These are phyloP conservation scores for Venustaconcha ellipsiformis DNA, from an alignment of 1,140 invertebrate genomes.

Conservation along the genomic window DNA sequence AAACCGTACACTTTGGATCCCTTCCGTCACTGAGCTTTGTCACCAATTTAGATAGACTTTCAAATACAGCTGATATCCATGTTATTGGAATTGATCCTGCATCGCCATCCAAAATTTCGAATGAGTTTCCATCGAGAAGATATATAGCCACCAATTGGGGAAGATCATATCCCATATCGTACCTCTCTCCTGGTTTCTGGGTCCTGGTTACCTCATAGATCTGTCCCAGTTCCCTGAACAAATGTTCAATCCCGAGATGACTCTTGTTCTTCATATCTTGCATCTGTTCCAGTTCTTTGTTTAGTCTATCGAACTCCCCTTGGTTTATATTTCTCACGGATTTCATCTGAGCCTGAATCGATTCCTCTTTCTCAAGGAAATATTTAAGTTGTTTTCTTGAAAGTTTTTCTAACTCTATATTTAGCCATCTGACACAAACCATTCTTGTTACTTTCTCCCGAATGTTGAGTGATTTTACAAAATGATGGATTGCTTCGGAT, in stretches of 20 bases:
- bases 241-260: not conserved
- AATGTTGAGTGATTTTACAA: no score
- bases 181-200: not conserved
- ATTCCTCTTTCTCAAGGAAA: no score
- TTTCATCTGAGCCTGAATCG: no score
- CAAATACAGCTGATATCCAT: not conserved
- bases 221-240: constrained; percentile 6
- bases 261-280: no score
- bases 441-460: no score
- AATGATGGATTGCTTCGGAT: no score
- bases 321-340: no score
- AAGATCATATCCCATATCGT: not conserved
- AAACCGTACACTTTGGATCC: not conserved
- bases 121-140: not conserved
- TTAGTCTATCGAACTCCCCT: no score
- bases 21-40: accelerated
- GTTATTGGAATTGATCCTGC: not conserved
- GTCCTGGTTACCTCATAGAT: not conserved
- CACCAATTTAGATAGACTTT: not conserved
- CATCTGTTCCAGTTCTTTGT: no score
- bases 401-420: no score
- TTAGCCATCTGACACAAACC: no score
- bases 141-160: not conserved
- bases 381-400: no score
- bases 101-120: constrained; percentile 9